Percentiles rank a stretch among this genome's conserved stretches.
Evolutionary conservation across 1,140 invertebrate genomes (phyloP).

Genomic region (Meloidogyne floridensis): DNA sequence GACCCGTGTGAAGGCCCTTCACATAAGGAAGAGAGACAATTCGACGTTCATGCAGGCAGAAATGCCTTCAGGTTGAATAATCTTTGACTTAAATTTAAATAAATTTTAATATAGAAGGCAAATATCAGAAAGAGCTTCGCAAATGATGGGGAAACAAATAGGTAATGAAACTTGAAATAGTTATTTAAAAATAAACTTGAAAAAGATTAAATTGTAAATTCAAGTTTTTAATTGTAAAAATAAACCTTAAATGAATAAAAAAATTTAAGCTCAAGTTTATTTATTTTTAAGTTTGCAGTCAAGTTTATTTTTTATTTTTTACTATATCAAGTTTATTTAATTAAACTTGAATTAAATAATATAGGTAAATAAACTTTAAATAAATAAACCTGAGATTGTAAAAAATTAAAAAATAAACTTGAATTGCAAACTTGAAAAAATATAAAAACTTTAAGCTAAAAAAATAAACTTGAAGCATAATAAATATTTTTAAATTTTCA

Average conservation of each 20-base stretch:
- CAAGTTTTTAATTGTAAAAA: no score
- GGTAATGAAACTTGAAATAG: not conserved
- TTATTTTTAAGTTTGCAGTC: no score
- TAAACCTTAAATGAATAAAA: no score
- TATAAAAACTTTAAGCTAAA: not conserved
- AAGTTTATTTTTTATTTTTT: no score
- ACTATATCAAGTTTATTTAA: no score
- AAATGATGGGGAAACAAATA: not conserved
- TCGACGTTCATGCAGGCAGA: constrained; percentile 23
- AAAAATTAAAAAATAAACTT: not conserved
- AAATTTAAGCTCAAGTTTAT: not conserved
- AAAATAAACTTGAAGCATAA: not conserved
- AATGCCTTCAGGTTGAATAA: constrained; percentile 22
- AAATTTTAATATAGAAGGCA: not conserved
- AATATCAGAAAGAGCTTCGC: not conserved
- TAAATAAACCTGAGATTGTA: not conserved
- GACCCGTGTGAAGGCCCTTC: not conserved
- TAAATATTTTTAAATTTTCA: not conserved
- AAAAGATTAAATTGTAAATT: no score
- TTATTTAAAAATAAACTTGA: no score
- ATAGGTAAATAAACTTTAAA: no score
- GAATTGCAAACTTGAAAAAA: not conserved
- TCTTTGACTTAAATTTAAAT: not conserved
- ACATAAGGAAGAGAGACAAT: not conserved
- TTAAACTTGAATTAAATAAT: no score